Percentiles rank a stretch among this genome's conserved stretches.
Conservation (phyloP, 2,888 invertebrate genomes). For the Lacanobia wlatinum region DNA sequence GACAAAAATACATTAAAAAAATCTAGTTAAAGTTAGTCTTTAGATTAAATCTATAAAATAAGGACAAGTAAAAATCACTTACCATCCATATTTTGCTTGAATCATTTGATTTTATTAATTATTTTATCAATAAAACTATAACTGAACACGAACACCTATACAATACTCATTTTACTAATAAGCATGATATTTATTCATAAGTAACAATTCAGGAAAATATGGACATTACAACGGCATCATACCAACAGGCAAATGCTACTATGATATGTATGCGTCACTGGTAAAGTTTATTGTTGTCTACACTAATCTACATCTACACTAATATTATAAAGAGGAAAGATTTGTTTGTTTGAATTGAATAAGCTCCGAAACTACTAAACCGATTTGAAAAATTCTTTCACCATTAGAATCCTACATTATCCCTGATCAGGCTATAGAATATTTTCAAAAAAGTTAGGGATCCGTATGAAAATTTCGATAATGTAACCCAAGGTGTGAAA, state of each 20-base stretch:
- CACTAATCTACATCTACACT: too few relatives aligned
- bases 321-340: too few relatives aligned
- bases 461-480: too few relatives aligned
- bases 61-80: constrained; percentile 1
- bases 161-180: neutral
- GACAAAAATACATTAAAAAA: neutral
- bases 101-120: neutral
- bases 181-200: neutral
- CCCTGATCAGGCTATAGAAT: too few relatives aligned
- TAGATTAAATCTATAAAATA: neutral
- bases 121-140: neutral
- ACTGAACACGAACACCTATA: neutral
- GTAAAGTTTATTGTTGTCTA: neutral
- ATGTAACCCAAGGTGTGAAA: too few relatives aligned
- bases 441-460: too few relatives aligned
- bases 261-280: too few relatives aligned
- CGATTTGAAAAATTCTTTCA: too few relatives aligned
- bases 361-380: too few relatives aligned
- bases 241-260: neutral
- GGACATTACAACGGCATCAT: neutral
- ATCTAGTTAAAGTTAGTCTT: too few relatives aligned
- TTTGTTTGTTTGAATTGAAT: too few relatives aligned
- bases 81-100: constrained; percentile 24
- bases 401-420: too few relatives aligned
- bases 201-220: constrained; percentile 11